A percentile compares a stretch with the other conserved stretches of the same genome.
phyloP scores from a whole-genome alignment of 2,888 invertebrate species.

The Coecobrya sp. region DNA sequence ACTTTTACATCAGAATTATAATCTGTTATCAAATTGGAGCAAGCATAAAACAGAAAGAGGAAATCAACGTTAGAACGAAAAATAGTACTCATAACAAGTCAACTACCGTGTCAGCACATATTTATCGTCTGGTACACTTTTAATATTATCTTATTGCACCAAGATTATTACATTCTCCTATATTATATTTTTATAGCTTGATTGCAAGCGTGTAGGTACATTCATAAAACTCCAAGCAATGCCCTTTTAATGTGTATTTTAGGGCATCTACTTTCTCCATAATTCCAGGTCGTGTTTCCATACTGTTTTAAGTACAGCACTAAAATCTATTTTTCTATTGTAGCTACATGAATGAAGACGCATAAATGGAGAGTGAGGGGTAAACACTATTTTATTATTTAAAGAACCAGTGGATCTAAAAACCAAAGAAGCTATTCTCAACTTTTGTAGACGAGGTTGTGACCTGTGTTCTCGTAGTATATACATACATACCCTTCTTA shows the following conservation, averaged over 20 bases:
- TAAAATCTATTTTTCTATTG: background rate
- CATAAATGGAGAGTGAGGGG: background rate
- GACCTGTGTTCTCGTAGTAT: background rate
- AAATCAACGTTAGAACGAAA: background rate
- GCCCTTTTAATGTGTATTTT: background rate
- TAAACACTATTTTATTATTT: background rate
- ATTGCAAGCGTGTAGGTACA: background rate
- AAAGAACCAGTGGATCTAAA: background rate
- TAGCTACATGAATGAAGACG: background rate
- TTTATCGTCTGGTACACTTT: too few species aligned
- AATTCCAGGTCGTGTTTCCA: background rate
- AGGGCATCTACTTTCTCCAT: background rate
- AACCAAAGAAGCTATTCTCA: conserved; percentile 2
- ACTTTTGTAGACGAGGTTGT: background rate
- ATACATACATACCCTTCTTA: background rate
- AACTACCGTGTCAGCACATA: too few species aligned
- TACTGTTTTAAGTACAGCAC: too few species aligned
- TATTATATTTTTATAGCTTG: conserved; percentile 58
- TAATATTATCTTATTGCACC: too few species aligned
- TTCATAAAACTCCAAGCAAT: background rate
- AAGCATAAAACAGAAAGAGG: background rate
- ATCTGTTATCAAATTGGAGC: conserved; percentile 55
- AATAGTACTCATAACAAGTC: background rate
- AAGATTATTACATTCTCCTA: background rate
- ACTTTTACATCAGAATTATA: conserved; percentile 44